These are phyloP conservation scores for Clivina fossor DNA, from an alignment of 2,888 invertebrate genomes.

Conservation along the genomic window DNA sequence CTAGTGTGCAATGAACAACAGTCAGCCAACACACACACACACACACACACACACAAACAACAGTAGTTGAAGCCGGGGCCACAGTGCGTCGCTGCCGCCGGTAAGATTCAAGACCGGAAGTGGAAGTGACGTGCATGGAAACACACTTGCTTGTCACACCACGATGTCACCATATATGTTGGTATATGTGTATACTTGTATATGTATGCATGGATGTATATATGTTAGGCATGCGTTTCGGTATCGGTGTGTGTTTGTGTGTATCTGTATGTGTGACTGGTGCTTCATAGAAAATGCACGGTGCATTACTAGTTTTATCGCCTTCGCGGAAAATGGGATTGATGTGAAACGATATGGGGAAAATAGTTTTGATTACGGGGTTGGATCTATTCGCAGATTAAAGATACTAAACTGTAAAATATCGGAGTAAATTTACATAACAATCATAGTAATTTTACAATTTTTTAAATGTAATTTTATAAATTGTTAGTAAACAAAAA, in stretches of 20 bases:
- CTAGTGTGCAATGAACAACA: too few species aligned
- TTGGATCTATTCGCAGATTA: too few species aligned
- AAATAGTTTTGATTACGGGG: slow-evolving; percentile 3
- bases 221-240: too few species aligned
- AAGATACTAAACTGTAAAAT: background rate
- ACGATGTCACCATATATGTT: background rate
- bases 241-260: slow-evolving; percentile 1
- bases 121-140: slow-evolving; percentile 21
- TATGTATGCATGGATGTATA: slow-evolving; percentile 7
- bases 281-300: slow-evolving; percentile 24
- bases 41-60: too few species aligned
- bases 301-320: slow-evolving; percentile 27
- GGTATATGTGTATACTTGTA: background rate
- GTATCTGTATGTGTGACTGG: slow-evolving; percentile 2
- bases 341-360: slow-evolving; percentile 5
- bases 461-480: too few species aligned
- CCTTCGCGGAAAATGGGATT: slow-evolving; percentile 15
- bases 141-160: too few species aligned
- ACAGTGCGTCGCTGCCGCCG: too few species aligned
- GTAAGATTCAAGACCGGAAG: slow-evolving; percentile 15
- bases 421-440: too few species aligned
- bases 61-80: too few species aligned
- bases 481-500: too few species aligned
- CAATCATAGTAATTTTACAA: too few species aligned
- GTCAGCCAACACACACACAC: too few species aligned